Conservation (phyloP, 64 coral and sea anemone species). For the Acropora yongei region DNA sequence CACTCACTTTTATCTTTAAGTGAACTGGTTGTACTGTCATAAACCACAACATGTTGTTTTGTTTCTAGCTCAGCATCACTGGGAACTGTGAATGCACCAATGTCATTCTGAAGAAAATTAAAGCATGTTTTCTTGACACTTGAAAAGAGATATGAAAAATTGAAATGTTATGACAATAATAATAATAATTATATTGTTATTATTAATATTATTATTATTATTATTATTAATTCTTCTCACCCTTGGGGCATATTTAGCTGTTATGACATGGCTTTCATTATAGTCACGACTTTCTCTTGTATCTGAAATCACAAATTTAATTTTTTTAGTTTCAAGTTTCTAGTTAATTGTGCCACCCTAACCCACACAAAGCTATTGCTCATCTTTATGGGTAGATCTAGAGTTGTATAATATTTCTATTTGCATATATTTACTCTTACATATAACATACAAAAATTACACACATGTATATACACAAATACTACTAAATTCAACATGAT, state of each 20-base stretch:
- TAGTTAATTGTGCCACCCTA: too few species aligned
- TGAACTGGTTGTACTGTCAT: constrained; percentile 85
- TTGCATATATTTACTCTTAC: too few species aligned
- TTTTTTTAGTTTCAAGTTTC: too few species aligned
- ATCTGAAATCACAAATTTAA: constrained; percentile 47
- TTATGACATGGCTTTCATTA: constrained; percentile 94
- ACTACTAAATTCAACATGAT: too few species aligned
- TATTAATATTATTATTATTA: too few species aligned
- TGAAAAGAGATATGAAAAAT: background rate
- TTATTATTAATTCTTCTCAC: constrained; percentile 43
- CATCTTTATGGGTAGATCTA: too few species aligned
- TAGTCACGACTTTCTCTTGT: constrained; percentile 88
- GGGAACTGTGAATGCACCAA: constrained; percentile 92
- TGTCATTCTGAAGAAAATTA: constrained; percentile 75
- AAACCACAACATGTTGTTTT: constrained; percentile 89
- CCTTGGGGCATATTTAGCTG: constrained; percentile 94
- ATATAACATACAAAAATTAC: too few species aligned
- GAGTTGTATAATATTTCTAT: too few species aligned
- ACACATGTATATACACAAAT: too few species aligned
- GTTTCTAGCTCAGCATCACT: constrained; percentile 92
- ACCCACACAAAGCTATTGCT: too few species aligned
- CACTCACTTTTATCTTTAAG: constrained; percentile 84
- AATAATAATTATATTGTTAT: too few species aligned
- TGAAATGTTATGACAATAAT: background rate
- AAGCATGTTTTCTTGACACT: too few species aligned